Base-by-base conservation (phyloP, 1,140 invertebrate genomes). In the Babylonia areolata region DNA sequence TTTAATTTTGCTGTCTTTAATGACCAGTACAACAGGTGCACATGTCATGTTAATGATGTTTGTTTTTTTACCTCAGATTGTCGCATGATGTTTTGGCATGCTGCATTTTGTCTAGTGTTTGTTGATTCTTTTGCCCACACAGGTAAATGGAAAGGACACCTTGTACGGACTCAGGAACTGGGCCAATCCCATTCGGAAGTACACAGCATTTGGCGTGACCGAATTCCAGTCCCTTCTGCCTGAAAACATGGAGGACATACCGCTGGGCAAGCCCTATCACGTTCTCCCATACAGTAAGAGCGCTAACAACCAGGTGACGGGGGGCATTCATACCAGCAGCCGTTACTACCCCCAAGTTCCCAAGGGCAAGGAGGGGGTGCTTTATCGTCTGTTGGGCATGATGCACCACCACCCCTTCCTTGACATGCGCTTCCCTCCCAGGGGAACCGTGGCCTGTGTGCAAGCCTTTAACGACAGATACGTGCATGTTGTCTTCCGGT, bases 401-500 rank as follows among this genome's bases (percentile, higher is more conserved):
- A 93, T 94, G 86, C 94, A 94, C 84, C 90, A 91, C 33, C 87
- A 90, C 33, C 93, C 94, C 81, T 94, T 94, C 87, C 51, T 94
- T 11, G 69, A 89, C 11, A 90, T 91, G n/a, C 87, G 94, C 23
- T 95, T 94, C 89, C 87, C 91, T 17, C 94, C 94, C 12, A 91
- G 93, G 77, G 94, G 94, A 20, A 90, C 90, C n/a, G 85, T 91
- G 20, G 93, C 92, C 28, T 87, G 90, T 83, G 85, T 95, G 0
- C 77, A 93, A 85, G 94, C 94, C 11, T 85, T 88, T 35, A 93
- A 92, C 88, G 88, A 92, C 39, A 85, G 92, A 81, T 94, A 90
- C 85, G 77, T 94, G 42, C 93, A 95, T 58, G 93, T 95, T 77
- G 85, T 92, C 33, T 94, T 95, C 88, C 94, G 94, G 94, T 94